phyloP scores from a whole-genome alignment of 2,888 invertebrate genomes.

The Hirudinaria manillensis region DNA sequence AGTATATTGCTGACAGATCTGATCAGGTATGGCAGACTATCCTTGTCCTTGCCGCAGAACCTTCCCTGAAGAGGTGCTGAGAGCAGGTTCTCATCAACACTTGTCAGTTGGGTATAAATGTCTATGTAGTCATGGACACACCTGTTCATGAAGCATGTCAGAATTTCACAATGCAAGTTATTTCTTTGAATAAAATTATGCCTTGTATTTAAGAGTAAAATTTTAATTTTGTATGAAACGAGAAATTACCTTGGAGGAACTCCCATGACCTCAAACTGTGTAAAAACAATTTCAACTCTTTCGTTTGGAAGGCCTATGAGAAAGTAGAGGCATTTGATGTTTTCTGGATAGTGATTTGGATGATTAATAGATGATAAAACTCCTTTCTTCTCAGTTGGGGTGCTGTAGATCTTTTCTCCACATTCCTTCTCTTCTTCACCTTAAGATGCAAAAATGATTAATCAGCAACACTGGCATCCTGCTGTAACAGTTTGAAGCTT shows the following conservation, averaged over 20 bases:
- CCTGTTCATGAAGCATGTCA: slow-evolving; percentile 59
- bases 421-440: slow-evolving; percentile 8
- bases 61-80: slow-evolving; percentile 91
- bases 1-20: slow-evolving; percentile 87
- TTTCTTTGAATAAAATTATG: background rate
- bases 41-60: slow-evolving; percentile 73
- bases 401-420: slow-evolving; percentile 1
- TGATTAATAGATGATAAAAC: slow-evolving; percentile 47
- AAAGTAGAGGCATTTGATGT: slow-evolving; percentile 67
- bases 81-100: slow-evolving; percentile 62
- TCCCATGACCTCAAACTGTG: slow-evolving; percentile 81
- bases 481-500: too few species aligned
- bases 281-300: slow-evolving; percentile 83
- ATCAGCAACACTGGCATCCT: too few species aligned
- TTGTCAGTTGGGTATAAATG: slow-evolving; percentile 79
- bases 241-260: slow-evolving; percentile 77
- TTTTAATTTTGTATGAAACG: background rate
- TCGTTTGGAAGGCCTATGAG: slow-evolving; percentile 87
- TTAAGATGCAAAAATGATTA: background rate
- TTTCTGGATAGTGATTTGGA: slow-evolving; percentile 46
- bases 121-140: slow-evolving; percentile 96
- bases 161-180: background rate
- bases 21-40: slow-evolving; percentile 67
- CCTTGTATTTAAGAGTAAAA: background rate
- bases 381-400: slow-evolving; percentile 38